A percentile compares a stretch with the other conserved stretches of the same genome.
Conservation (phyloP, 2,113 vertebrate species). For the Embiotoca jacksoni region DNA sequence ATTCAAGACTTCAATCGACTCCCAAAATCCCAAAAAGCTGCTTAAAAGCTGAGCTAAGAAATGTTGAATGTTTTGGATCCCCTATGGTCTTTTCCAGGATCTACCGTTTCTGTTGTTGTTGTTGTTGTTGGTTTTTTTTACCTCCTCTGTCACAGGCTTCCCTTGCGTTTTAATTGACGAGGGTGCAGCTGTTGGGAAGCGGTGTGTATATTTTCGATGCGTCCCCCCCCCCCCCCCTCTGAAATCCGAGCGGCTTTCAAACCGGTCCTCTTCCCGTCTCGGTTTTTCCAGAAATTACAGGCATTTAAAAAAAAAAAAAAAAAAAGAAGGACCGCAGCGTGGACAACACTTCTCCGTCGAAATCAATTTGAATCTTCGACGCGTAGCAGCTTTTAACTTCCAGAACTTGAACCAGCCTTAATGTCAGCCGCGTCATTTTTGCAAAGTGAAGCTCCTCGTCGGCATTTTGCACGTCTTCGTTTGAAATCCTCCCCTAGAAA, state of each 20-base stretch:
- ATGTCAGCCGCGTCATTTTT: conserved; percentile 15
- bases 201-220: conserved; percentile 17
- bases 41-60: not conserved
- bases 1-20: not conserved
- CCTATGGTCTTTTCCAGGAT: not conserved
- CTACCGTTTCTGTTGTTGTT: not conserved
- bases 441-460: not conserved
- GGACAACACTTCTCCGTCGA: not conserved
- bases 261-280: too few relatives aligned
- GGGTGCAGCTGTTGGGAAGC: conserved; percentile 21
- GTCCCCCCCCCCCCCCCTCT: conserved; percentile 7
- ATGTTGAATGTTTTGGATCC: not conserved
- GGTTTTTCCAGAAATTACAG: too few relatives aligned
- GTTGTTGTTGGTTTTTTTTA: too few relatives aligned
- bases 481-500: conserved; percentile 3
- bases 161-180: not conserved
- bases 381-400: conserved; percentile 28
- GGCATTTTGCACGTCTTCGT: conserved; percentile 27
- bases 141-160: not conserved
- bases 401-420: conserved; percentile 38
- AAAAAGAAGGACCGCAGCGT: not conserved
- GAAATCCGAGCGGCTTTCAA: conserved; percentile 29
- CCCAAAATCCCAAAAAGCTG: not conserved
- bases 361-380: not conserved
- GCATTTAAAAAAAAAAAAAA: too few relatives aligned